Conservation (phyloP, 2,888 invertebrate genomes). For the Belgica antarctica region DNA sequence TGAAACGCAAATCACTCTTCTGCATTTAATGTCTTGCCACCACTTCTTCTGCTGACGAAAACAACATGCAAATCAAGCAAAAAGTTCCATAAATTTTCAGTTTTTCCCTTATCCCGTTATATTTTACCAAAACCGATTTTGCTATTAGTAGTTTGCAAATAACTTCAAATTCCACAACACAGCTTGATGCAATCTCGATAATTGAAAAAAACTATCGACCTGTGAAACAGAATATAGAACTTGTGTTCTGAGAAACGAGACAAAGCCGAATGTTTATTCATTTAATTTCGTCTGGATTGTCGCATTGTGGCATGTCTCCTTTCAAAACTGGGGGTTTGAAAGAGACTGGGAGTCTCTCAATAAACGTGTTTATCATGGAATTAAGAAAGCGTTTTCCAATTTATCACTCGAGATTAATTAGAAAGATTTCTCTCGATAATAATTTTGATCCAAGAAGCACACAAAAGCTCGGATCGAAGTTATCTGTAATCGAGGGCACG, state of each 20-base stretch:
- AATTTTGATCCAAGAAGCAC: background rate
- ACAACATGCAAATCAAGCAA: too few relatives aligned
- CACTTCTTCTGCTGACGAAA: background rate
- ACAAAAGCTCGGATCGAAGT: background rate
- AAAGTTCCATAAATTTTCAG: background rate
- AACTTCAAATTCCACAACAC: background rate
- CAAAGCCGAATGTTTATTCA: constrained; percentile 16
- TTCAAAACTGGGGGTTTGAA: too few relatives aligned
- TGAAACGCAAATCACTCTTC: background rate
- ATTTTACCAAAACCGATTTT: too few relatives aligned
- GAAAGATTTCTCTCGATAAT: background rate
- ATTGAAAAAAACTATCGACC: constrained; percentile 12
- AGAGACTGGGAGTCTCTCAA: too few relatives aligned
- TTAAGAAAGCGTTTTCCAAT: background rate
- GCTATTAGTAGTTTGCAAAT: background rate
- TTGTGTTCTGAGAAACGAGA: constrained; percentile 15
- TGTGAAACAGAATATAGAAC: background rate
- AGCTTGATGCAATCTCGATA: background rate
- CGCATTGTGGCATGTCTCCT: background rate
- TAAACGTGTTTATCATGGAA: background rate
- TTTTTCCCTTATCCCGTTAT: background rate
- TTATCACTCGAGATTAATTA: background rate
- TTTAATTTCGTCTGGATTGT: background rate
- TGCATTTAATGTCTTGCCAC: background rate
- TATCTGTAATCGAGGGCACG: background rate